Base-by-base conservation (phyloP, 1,140 invertebrate species). In the Tetramorium parvispinum region DNA sequence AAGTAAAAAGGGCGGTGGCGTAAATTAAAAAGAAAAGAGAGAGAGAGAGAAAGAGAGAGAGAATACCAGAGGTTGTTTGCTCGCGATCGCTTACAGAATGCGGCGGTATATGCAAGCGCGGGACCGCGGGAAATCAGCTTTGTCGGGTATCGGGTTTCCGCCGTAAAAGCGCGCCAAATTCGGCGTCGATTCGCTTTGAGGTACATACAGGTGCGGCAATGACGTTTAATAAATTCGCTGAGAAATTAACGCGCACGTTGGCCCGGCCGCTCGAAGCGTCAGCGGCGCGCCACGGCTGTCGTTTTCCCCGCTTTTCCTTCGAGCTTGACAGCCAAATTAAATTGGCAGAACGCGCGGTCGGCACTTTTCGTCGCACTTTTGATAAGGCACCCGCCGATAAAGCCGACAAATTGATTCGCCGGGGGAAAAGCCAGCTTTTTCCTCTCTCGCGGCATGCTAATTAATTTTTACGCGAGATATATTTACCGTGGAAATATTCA, bases 151-250 rank as follows among this genome's bases (percentile, higher is more conserved):
- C 87, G 87, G 27, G 70, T 89, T 81, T 70, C 77, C 27, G 68
- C 27, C 10, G 79, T 70, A 59, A 86, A 89, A 76, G 55, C 81
- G 11, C 66, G n/a, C 40, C 40, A 85, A 73, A 85, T 88, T 79
- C 43, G 24, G 63, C 65, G 55, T 55, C 70, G 81, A 85, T 85
- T 85, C 53, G 57, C 53, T 86, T 79, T 87, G 71, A 68, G 76
- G 40, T 71, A 78, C 24, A 83, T 71, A 78, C 24, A 83, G 79
- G 51, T 59, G 43, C 37, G 71, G 76, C 66, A 86, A 76, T 66
- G 77, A 91, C 86, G 78, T 92, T 89, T 90, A 92, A 92, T 87
- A 90, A 92, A 91, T 88, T 91, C 91, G 82, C 66, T 83, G 86
- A 89, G 87, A 87, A 91, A 91, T 91, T 91, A 88, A 68, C 51